Evolutionary conservation across 1,140 invertebrate species (phyloP).

Genomic region (Spodoptera litura): DNA sequence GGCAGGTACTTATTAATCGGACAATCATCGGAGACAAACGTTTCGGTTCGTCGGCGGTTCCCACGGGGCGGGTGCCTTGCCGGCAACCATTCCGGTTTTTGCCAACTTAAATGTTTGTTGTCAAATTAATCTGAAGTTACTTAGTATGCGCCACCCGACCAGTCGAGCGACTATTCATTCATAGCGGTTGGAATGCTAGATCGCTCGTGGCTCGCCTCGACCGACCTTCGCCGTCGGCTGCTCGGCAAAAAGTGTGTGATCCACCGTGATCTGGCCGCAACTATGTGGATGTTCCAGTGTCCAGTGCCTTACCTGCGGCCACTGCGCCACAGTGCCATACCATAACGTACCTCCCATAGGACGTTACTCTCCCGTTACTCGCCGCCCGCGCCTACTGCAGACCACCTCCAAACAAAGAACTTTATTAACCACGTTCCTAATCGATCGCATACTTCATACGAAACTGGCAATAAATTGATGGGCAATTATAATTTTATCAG

Average conservation of each 20-base stretch:
- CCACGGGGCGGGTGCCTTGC: conserved; percentile 77
- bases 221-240: conserved; percentile 75
- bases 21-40: conserved; percentile 75
- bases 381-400: neutral
- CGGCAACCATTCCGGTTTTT: conserved; percentile 78
- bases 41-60: conserved; percentile 67
- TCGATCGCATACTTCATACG: conserved; percentile 28
- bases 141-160: conserved; percentile 78
- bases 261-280: conserved; percentile 63
- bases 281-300: conserved; percentile 73
- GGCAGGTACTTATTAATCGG: conserved; percentile 66
- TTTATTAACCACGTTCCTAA: conserved; percentile 37
- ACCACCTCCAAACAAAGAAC: conserved; percentile 38
- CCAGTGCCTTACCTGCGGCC: conserved; percentile 54
- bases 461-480: conserved; percentile 14
- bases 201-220: conserved; percentile 76
- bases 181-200: conserved; percentile 83
- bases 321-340: conserved; percentile 45
- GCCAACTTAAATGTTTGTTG: conserved; percentile 83
- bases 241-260: conserved; percentile 78
- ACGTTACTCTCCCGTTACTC: conserved; percentile 48
- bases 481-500: neutral
- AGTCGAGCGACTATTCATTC: conserved; percentile 84
- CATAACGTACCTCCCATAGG: conserved; percentile 58
- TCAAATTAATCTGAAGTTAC: conserved; percentile 83